A percentile compares a stretch with the other conserved stretches of the same genome.
Evolutionary conservation across 2,113 vertebrate genomes (phyloP).

Genomic region (Stigmatopora argus): DNA sequence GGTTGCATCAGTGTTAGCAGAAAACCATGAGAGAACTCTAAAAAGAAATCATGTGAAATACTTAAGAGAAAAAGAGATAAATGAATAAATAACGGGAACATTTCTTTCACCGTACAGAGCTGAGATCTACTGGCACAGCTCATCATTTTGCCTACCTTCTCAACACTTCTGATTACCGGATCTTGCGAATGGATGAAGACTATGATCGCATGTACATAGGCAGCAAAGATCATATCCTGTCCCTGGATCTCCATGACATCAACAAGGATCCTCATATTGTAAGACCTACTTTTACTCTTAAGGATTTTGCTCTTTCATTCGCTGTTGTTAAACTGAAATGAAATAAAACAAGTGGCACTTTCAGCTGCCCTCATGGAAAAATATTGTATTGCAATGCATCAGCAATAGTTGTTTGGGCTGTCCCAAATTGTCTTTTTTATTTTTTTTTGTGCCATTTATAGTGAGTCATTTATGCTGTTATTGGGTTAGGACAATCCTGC

Average conservation of each 20-base stretch:
- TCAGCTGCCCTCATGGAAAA: slow-evolving; percentile 3
- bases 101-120: slow-evolving; percentile 69
- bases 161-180: slow-evolving; percentile 90
- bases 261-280: slow-evolving; percentile 95
- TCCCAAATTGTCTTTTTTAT: slow-evolving; percentile 26
- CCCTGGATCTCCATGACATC: slow-evolving; percentile 96
- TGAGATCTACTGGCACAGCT: slow-evolving; percentile 84
- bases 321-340: slow-evolving; percentile 5
- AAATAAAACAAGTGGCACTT: slow-evolving; percentile 10
- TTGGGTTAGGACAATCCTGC: slow-evolving; percentile 33
- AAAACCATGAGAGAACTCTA: slow-evolving; percentile 57
- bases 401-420: slow-evolving; percentile 15
- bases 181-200: slow-evolving; percentile 96
- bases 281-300: slow-evolving; percentile 53
- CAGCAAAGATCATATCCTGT: slow-evolving; percentile 95
- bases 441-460: slow-evolving; percentile 35
- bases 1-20: slow-evolving; percentile 45
- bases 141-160: slow-evolving; percentile 94
- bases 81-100: not conserved
- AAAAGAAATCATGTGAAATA: slow-evolving; percentile 15
- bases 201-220: slow-evolving; percentile 97
- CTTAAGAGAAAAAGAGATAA: slow-evolving; percentile 22
- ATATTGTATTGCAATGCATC: slow-evolving; percentile 14
- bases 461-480: slow-evolving; percentile 37
- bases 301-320: not conserved